Evolutionary conservation across 2,797 vertebrate genomes (phyloP).

Genomic region (Sparidentex hasta): DNA sequence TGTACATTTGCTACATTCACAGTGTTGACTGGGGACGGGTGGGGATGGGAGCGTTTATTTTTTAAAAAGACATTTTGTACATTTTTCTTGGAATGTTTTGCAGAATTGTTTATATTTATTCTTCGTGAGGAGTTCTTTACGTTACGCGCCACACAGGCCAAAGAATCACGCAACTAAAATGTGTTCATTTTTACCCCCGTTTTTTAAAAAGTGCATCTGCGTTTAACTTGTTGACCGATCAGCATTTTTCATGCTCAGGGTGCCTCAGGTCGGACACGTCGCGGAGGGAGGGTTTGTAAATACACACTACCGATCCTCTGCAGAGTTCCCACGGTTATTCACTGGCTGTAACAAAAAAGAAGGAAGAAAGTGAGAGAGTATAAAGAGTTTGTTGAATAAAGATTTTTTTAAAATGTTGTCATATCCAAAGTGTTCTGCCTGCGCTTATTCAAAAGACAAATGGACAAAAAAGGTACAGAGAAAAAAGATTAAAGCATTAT

Average conservation of each 20-base stretch:
- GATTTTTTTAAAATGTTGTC: conserved; percentile 11
- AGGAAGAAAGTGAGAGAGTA: background rate
- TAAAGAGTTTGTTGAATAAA: conserved; percentile 58
- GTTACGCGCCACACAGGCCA: conserved; percentile 63
- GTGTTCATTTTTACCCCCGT: background rate
- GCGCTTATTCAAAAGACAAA: conserved; percentile 19
- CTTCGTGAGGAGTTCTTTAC: conserved; percentile 49
- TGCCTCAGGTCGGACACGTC: conserved; percentile 20
- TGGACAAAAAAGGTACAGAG: background rate
- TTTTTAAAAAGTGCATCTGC: background rate
- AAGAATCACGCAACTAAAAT: conserved; percentile 52
- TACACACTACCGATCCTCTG: conserved; percentile 9
- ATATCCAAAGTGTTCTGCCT: conserved; percentile 14
- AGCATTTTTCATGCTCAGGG: background rate
- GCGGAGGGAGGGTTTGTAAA: conserved; percentile 23
- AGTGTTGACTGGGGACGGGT: conserved; percentile 47
- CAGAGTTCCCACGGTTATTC: conserved; percentile 19
- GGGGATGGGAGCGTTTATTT: conserved; percentile 9
- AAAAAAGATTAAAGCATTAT: conserved; percentile 72
- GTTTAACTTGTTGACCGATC: background rate
- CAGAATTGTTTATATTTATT: conserved; percentile 78
- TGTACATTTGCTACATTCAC: conserved; percentile 49
- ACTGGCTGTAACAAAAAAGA: conserved; percentile 36
- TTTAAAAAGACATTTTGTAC: conserved; percentile 50
- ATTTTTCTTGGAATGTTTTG: conserved; percentile 55